Evolutionary conservation across 1,140 invertebrate species (phyloP).

Genomic region (Tyrophagus putrescentiae): DNA sequence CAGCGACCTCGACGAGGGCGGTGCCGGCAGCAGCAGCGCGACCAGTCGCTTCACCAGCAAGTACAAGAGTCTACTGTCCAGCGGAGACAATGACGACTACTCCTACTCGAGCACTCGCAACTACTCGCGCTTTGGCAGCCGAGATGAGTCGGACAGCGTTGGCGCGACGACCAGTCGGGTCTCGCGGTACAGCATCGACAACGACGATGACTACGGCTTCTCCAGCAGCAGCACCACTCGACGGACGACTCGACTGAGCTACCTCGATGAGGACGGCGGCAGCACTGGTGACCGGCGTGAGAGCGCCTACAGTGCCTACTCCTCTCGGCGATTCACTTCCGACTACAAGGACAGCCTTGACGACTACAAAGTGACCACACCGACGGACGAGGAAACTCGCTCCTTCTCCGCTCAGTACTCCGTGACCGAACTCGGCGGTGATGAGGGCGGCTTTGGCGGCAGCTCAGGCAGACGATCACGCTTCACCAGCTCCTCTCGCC

Average conservation of each 20-base stretch:
- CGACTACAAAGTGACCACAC: neutral
- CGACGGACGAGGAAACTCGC: too few species aligned
- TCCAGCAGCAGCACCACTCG: neutral
- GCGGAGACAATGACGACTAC: constrained; percentile 5
- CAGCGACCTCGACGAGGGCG: neutral
- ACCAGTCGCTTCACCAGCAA: neutral
- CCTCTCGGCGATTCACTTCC: neutral
- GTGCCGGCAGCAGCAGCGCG: neutral
- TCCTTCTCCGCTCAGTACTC: too few species aligned
- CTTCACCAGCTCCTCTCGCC: too few species aligned
- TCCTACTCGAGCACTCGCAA: neutral
- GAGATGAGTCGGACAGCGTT: neutral
- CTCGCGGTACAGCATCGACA: constrained; percentile 3
- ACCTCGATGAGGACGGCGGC: constrained; percentile 7
- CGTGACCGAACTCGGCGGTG: neutral
- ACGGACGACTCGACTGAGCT: neutral
- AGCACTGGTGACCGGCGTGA: neutral
- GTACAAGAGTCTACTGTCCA: constrained; percentile 11
- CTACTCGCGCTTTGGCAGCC: constrained; percentile 4
- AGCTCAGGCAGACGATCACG: neutral
- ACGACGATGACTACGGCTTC: constrained; percentile 5
- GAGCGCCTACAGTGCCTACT: neutral
- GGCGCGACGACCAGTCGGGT: neutral
- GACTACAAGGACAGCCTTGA: constrained; percentile 1
- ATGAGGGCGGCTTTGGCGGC: neutral